Percentiles rank a stretch among this genome's conserved stretches.
phyloP scores from a whole-genome alignment of 2,113 vertebrate genomes.

The Aspidoscelis tigris region DNA sequence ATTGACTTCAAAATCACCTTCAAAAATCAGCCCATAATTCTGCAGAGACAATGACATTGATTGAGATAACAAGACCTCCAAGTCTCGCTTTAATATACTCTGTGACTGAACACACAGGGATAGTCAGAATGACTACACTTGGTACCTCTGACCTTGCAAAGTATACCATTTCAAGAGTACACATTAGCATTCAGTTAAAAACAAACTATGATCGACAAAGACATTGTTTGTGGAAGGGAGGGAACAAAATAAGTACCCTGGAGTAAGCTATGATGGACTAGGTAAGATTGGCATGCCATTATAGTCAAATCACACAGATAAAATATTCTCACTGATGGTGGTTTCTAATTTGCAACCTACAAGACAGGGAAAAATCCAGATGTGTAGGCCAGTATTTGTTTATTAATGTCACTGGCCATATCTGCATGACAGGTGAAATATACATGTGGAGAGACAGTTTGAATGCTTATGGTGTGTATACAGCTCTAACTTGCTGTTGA shows the following conservation, averaged over 20 bases:
- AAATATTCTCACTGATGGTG: background rate
- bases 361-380: background rate
- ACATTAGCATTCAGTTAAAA: conserved; percentile 26
- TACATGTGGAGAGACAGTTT: background rate
- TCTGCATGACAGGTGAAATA: background rate
- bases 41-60: conserved; percentile 71
- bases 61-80: conserved; percentile 42
- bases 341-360: background rate
- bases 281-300: conserved; percentile 38
- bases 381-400: background rate
- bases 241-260: conserved; percentile 17
- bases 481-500: no score
- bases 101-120: conserved; percentile 58
- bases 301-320: background rate
- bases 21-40: conserved; percentile 65
- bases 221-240: conserved; percentile 1
- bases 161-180: conserved; percentile 41
- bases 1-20: conserved; percentile 76
- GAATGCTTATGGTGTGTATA: no score
- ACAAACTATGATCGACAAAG: conserved; percentile 34
- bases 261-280: fast-evolving
- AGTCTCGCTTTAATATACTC: conserved; percentile 62
- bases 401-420: background rate
- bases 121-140: conserved; percentile 55
- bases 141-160: conserved; percentile 33